Base-by-base conservation (phyloP, 2,888 invertebrate species). In the Tridacna gigas region DNA sequence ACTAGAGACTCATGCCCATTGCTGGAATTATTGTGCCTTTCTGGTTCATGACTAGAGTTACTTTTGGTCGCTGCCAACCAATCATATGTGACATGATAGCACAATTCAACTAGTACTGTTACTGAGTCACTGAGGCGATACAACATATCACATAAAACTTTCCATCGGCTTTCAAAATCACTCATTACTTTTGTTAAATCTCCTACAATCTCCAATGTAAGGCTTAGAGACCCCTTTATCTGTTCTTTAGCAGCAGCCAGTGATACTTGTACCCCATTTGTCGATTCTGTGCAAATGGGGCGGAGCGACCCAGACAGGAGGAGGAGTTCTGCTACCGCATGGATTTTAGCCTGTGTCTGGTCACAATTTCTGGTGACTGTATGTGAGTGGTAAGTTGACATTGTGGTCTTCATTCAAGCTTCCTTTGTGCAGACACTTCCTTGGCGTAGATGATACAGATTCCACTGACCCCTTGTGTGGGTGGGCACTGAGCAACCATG, bases 291-390 rank as follows among this genome's bases (percentile, higher is more conserved):
- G 77, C 88, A 89, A 60, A 94, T 92, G n/a, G 94, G 94, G 20
- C 93, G 90, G 0, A 92, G 89, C 75, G 93, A 92, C 77, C 93
- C 93, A 12, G 94, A 92, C 5, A 94, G 88, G 22, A 94, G 91
- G 5, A 94, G 90, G 25, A 94, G 84, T 82, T 94, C 94, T 9
- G 94, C 94, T 18, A 94, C 92, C 5, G 93, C 89, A 86, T 94
- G 94, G 88, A 94, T 92, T 48, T 92, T 92, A n/a, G 89, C 90
- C 77, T 92, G 93, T 7, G 85, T 75, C 56, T 86, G 84, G 73
- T 94, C 93, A 78, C 94, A 94, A 67, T 92, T 88, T 60, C 91
- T 81, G 11, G 91, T 92, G 78, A 92, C 90, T 37, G 90, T 87
- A 56, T 92, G 90, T 45, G 89, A 89, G 85, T 90, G 84, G 73